Conservation (phyloP, 2,888 invertebrate genomes). For the Caenorhabditis plicata region DNA sequence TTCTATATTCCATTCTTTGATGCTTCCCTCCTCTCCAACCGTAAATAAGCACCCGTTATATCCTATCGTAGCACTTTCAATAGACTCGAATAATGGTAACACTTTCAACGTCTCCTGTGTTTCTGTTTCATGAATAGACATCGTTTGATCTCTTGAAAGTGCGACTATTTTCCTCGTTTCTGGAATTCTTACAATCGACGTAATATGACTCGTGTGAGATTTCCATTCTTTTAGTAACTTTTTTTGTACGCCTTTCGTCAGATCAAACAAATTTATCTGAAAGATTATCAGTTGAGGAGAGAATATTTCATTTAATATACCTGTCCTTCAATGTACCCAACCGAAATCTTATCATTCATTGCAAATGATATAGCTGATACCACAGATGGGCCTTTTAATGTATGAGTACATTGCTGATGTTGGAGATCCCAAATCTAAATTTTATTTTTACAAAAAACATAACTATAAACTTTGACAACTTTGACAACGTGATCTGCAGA, state of each 20-base stretch:
- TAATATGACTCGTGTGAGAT: conserved; percentile 47
- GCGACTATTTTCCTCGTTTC: conserved; percentile 32
- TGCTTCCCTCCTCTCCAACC: conserved; percentile 55
- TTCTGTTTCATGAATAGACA: conserved; percentile 51
- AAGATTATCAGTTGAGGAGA: too few relatives aligned
- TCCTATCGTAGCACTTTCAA: conserved; percentile 40
- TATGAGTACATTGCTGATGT: conserved; percentile 50
- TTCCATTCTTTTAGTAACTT: conserved; percentile 43
- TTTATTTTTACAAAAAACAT: conserved; percentile 1
- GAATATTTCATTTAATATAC: too few relatives aligned
- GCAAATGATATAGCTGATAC: conserved; percentile 48
- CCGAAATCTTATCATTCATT: conserved; percentile 40
- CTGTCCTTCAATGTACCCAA: conserved; percentile 53
- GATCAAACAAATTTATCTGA: conserved; percentile 42
- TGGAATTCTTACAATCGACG: conserved; percentile 30
- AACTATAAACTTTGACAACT: conserved; percentile 13
- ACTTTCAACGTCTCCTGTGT: conserved; percentile 38
- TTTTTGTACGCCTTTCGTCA: conserved; percentile 33
- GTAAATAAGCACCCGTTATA: conserved; percentile 49
- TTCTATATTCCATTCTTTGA: conserved; percentile 52
- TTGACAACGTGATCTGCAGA: conserved; percentile 46
- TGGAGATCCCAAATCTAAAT: conserved; percentile 48
- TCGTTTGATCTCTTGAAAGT: conserved; percentile 53
- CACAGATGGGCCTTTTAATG: conserved; percentile 46
- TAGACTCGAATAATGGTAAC: conserved; percentile 51